Evolutionary conservation across 1,140 invertebrate genomes (phyloP).

Genomic region (Cryptotermes secundus): DNA sequence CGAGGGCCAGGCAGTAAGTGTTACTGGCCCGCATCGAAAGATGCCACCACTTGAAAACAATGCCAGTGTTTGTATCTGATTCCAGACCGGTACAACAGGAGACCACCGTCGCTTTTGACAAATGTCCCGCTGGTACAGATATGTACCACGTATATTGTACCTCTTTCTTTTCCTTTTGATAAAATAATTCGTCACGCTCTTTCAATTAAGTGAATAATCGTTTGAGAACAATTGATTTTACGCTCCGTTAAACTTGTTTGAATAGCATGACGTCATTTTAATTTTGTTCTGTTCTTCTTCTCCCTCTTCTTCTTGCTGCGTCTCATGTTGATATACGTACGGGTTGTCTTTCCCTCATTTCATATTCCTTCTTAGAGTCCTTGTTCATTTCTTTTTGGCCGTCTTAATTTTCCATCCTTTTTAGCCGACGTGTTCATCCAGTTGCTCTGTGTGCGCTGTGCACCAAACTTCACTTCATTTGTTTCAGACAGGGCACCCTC

Average conservation of each 20-base stretch:
- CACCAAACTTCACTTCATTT: background rate
- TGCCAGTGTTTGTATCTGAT: no score
- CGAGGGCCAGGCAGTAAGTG: no score
- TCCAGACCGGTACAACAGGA: background rate
- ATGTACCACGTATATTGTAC: background rate
- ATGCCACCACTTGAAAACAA: no score
- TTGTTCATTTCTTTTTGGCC: background rate
- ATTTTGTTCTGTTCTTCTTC: background rate
- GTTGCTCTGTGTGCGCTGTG: background rate
- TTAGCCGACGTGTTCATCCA: background rate
- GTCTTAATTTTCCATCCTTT: background rate
- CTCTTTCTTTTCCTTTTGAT: background rate
- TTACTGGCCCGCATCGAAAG: no score
- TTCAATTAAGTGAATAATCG: background rate
- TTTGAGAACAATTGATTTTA: background rate
- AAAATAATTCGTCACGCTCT: background rate
- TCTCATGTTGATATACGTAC: background rate
- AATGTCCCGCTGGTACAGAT: background rate
- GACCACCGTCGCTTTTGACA: no score
- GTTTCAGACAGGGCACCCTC: background rate
- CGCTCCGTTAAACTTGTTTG: slow-evolving; percentile 14
- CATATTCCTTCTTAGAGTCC: background rate
- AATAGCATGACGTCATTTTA: background rate
- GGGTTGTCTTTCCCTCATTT: background rate
- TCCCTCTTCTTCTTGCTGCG: background rate